A percentile compares a stretch with the other conserved stretches of the same genome.
These are phyloP conservation scores for Petrocephalus zakoni DNA, from an alignment of 2,113 vertebrate genomes.

Conservation along the genomic window DNA sequence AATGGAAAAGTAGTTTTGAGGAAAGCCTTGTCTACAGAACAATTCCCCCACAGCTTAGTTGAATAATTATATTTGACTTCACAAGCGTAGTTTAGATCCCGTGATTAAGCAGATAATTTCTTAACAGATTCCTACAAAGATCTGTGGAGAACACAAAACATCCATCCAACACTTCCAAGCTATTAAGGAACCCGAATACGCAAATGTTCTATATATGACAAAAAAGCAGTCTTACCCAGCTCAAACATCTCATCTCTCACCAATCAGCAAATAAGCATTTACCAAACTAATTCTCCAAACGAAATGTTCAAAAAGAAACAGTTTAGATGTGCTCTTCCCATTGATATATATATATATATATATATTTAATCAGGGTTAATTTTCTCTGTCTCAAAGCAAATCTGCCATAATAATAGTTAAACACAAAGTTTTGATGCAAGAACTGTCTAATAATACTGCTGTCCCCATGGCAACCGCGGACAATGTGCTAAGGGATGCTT, in stretches of 20 bases:
- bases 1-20: background rate
- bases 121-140: background rate
- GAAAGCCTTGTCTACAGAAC: background rate
- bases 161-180: background rate
- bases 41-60: background rate
- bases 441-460: background rate
- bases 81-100: background rate
- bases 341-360: too few relatives aligned
- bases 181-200: background rate
- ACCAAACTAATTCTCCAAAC: background rate
- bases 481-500: constrained; percentile 17
- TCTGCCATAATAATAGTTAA: background rate
- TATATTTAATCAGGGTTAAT: background rate
- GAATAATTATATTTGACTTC: background rate
- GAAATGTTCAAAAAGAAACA: background rate
- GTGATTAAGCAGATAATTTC: background rate
- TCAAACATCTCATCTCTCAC: constrained; percentile 7
- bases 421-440: constrained; percentile 13
- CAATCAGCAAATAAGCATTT: background rate
- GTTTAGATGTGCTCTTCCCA: background rate
- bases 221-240: constrained; percentile 6
- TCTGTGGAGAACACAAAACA: background rate
- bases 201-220: background rate
- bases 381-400: background rate
- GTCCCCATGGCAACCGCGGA: constrained; percentile 17